Base-by-base conservation (phyloP, 64 coral and sea anemone species). In the Anthopleura sola region DNA sequence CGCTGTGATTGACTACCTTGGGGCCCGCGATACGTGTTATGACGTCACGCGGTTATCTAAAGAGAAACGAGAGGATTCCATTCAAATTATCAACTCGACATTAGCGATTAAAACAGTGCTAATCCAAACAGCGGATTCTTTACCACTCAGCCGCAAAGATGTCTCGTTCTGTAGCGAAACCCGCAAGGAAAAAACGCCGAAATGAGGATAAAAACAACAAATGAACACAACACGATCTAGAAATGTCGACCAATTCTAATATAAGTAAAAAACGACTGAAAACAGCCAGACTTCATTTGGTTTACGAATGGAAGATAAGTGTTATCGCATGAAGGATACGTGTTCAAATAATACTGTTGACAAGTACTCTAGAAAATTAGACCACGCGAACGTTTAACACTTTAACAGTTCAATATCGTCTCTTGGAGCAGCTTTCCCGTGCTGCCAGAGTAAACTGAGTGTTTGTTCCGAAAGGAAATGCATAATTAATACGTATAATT, bases 351-450 rank as follows among this genome's bases (percentile, higher is more conserved):
- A 33, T 32, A 71, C 24, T 34, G 66, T 33, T 71, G 66, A 71
- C 66, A 71, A 71, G 66, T 71, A 71, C 66, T 66, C 66, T 71
- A 34, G 66, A 34, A 71, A 71, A 71, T 71, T 32, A 71, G 26
- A 71, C 66, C 29, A 71, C 66, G 66, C 66, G 66, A 71, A 34
- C 66, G 66, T 71, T 71, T 34, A 71, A 34, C 58, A 32, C 66
- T 71, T 71, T 71, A 71, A 34, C 66, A 71, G n/a, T 15, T 71
- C 66, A 71, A 71, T 32, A 33, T 10, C 31, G 29, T 32, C 26
- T 34, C 66, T 29, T 2, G 28, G 23, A 32, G 29, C 9, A 34
- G 60, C 60, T 66, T 23, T 66, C 5, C 29, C 66, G 13, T 34
- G n/a, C 29, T 29, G 10, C 2, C 28, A 17, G 12, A 29, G 31